Evolutionary conservation across 2,113 vertebrate species (phyloP), one percentile per base, ranked within the genome.

Genomic region (Leucosticte australis): DNA sequence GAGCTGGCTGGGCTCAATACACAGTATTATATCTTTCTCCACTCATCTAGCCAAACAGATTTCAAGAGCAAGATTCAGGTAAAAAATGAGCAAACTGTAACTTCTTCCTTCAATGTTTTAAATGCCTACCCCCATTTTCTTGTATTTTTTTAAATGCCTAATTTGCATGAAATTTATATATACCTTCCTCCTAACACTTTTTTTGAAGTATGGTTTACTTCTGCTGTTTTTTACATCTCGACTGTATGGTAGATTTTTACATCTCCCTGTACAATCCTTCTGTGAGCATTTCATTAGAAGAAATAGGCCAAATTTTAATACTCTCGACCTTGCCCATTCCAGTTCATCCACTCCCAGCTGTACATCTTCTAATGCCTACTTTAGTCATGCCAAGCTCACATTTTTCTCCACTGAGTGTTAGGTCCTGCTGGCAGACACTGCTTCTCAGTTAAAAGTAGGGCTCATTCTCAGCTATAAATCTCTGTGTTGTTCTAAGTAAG

Each of bases 221-320:
- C 83, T 73, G 26, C 41, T 46, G 0, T 9, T 77, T 67, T 85
- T 85, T 17, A 44, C 5, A 6, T 37, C 53, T 31, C 10, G 5
- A 1, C 13, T 63, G 3, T 26, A 6, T 31, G 16, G 15, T 59
- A 37, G 13, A n/a, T 77, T 67, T 85, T 85, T 17, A 44, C 5
- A 6, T 37, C 53, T 31, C 10, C 33, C 33, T 59, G 8, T 37
- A 49, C 20, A 79, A 6, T 82, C 42, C 57, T 69, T 69, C 71
- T 55, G 8, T 55, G n/a, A 92, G 59, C 12, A 19, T 73, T 90
- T 92, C 50, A 35, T 55, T 35, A 63, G 83, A 90, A 92, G 79
- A 97, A 96, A 93, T 93, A 95, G 96, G 95, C 31, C 95, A 94
- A 85, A 92, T 95, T 90, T 94, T 95, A 97, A 94, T 92, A 86